phyloP scores from a whole-genome alignment of 2,113 vertebrate species.

The Aramus guarauna region DNA sequence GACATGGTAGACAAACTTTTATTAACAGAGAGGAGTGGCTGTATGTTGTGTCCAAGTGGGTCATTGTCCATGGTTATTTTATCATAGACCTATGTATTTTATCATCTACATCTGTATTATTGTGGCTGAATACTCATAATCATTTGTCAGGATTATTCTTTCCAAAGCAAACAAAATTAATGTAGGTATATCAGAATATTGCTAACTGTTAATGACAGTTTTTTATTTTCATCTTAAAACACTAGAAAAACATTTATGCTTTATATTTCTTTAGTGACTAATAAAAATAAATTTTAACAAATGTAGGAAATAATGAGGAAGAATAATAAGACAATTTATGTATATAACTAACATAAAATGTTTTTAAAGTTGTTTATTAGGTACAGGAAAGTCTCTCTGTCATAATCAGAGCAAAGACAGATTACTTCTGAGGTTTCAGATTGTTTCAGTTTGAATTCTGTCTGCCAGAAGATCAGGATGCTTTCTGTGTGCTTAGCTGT shows the following conservation, averaged over 20 bases:
- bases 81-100: neutral
- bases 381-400: neutral
- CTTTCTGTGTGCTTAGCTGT: neutral
- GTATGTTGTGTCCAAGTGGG: neutral
- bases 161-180: neutral
- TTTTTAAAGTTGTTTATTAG: neutral
- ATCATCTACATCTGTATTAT: neutral
- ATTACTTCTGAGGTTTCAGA: neutral
- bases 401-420: neutral
- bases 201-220: neutral
- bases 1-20: neutral
- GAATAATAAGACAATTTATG: neutral
- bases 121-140: neutral
- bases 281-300: neutral
- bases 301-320: neutral
- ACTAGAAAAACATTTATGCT: neutral
- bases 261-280: neutral
- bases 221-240: neutral
- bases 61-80: neutral
- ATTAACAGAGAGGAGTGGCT: neutral
- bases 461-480: neutral
- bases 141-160: neutral
- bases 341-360: neutral
- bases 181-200: neutral
- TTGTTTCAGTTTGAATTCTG: neutral